Percentiles rank a stretch among this genome's conserved stretches.
Evolutionary conservation across 2,113 vertebrate species (phyloP).

Genomic region (Hyperoodon ampullatus): DNA sequence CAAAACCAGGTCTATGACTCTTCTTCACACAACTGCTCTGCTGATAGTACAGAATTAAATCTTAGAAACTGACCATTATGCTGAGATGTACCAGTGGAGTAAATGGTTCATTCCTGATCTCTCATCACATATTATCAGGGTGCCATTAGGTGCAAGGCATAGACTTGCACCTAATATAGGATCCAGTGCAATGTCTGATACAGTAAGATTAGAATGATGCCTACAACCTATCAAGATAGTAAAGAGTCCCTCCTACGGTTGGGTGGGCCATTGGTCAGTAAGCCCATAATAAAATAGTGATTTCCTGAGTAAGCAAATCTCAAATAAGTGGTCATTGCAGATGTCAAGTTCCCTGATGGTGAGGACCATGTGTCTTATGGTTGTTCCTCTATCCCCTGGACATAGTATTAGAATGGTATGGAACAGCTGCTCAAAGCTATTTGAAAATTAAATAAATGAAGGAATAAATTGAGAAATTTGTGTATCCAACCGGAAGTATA

Average conservation of each 20-base stretch:
- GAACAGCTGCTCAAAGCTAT: neutral
- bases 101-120: neutral
- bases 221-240: rapidly evolving
- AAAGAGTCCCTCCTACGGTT: neutral
- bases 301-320: neutral
- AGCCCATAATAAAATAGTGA: neutral
- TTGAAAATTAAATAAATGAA: neutral
- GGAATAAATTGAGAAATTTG: neutral
- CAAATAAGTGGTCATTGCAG: neutral
- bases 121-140: neutral
- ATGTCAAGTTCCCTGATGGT: neutral
- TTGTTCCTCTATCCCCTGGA: no score
- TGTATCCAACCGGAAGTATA: neutral
- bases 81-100: neutral
- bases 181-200: no score
- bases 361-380: neutral
- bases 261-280: no score
- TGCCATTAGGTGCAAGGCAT: no score
- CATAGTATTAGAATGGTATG: no score
- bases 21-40: neutral
- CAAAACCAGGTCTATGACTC: neutral
- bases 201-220: neutral
- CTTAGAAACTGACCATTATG: neutral
- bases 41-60: neutral
- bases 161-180: neutral